Conservation (phyloP, 2,797 vertebrate genomes). For the Microtus agrestis region DNA sequence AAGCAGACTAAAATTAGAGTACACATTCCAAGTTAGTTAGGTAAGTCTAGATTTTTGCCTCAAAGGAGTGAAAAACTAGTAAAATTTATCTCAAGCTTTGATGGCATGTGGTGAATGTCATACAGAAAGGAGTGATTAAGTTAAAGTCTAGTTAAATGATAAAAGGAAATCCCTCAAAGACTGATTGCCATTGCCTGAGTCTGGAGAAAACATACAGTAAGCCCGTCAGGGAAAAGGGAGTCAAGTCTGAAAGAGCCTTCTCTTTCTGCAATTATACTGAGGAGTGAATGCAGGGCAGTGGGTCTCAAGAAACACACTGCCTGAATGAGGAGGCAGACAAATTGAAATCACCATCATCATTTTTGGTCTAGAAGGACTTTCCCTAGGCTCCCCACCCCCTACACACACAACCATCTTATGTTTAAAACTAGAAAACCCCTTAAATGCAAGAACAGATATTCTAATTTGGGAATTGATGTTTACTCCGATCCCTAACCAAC, state of each 20-base stretch:
- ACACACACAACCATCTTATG: slow-evolving; percentile 23
- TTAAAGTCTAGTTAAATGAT: slow-evolving; percentile 58
- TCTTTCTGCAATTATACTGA: neutral
- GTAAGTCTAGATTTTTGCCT: slow-evolving; percentile 44
- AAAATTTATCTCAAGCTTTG: slow-evolving; percentile 39
- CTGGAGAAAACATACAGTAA: slow-evolving; percentile 50
- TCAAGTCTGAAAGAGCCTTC: slow-evolving; percentile 64
- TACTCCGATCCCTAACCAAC: slow-evolving; percentile 62
- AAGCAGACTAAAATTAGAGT: slow-evolving; percentile 14
- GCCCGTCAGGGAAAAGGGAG: slow-evolving; percentile 40
- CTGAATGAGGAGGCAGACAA: slow-evolving; percentile 53
- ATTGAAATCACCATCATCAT: slow-evolving; percentile 59
- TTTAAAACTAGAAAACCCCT: slow-evolving; percentile 59
- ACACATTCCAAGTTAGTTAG: slow-evolving; percentile 36
- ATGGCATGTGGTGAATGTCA: slow-evolving; percentile 21
- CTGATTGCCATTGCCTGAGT: slow-evolving; percentile 44
- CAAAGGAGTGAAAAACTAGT: neutral
- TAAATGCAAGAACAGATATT: slow-evolving; percentile 66
- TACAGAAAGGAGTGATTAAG: slow-evolving; percentile 49
- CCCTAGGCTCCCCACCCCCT: neutral
- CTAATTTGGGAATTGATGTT: slow-evolving; percentile 59
- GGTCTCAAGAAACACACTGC: slow-evolving; percentile 57
- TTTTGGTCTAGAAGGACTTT: slow-evolving; percentile 47
- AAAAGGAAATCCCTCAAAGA: neutral
- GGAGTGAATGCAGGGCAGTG: slow-evolving; percentile 35